Percentiles rank a stretch among this genome's conserved stretches.
These are phyloP conservation scores for Atrina japonica DNA, from an alignment of 2,888 invertebrate species.

Conservation along the genomic window DNA sequence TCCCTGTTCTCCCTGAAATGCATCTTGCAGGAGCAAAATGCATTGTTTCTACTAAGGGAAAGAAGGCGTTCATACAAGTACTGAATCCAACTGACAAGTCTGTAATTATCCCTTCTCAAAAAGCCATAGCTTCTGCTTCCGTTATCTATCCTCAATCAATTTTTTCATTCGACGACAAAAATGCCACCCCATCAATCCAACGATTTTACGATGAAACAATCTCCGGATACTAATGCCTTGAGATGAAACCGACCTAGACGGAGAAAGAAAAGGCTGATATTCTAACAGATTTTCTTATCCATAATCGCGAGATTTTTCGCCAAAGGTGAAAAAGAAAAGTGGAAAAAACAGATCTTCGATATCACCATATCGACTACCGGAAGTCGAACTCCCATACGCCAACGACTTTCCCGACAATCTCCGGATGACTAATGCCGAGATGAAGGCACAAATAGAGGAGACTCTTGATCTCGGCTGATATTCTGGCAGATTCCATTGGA, in stretches of 20 bases:
- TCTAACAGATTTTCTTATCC: not conserved
- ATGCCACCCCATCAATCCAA: no score
- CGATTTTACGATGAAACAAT: no score
- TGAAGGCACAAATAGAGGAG: conserved; percentile 6
- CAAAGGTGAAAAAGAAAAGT: no score
- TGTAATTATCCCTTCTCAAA: not conserved
- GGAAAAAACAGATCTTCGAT: no score
- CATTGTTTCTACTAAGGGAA: not conserved
- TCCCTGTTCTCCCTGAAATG: not conserved
- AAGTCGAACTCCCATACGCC: not conserved
- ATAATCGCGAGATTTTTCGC: not conserved
- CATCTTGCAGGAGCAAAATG: conserved; percentile 13
- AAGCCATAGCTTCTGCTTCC: not conserved
- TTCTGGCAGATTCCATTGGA: conserved; percentile 12
- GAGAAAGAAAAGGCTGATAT: no score
- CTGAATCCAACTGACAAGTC: conserved; percentile 5
- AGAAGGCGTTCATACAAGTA: conserved; percentile 1
- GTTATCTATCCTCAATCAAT: not conserved
- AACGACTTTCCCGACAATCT: conserved; percentile 10
- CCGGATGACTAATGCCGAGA: conserved; percentile 8
- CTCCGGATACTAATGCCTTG: not conserved
- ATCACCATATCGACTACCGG: no score
- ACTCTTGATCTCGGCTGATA: no score
- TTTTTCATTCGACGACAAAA: conserved; percentile 2
- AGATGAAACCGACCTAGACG: not conserved